These are phyloP conservation scores for Phrynocephalus versicolor DNA, from an alignment of 2,113 vertebrate species.

Conservation along the genomic window DNA sequence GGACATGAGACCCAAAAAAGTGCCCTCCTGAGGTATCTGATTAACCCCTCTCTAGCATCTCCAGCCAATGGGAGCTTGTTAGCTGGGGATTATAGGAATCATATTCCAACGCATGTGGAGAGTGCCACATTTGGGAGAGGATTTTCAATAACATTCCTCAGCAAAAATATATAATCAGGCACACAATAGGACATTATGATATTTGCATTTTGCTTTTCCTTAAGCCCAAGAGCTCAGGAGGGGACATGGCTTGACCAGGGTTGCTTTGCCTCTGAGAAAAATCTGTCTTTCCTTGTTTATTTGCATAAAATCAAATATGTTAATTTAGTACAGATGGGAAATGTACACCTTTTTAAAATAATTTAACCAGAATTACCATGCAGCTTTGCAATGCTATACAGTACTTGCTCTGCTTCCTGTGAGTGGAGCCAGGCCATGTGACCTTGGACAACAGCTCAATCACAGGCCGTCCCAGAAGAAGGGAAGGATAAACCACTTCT, in stretches of 20 bases:
- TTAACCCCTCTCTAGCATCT: not conserved
- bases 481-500: too few species aligned
- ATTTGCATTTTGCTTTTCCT: not conserved
- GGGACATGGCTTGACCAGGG: not conserved
- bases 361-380: too few species aligned
- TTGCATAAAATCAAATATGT: too few species aligned
- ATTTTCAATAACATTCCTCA: not conserved
- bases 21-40: not conserved
- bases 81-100: not conserved
- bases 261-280: not conserved
- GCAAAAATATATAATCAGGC: not conserved
- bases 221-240: too few species aligned
- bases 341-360: too few species aligned
- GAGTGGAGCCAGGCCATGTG: too few species aligned
- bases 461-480: too few species aligned
- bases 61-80: not conserved
- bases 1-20: not conserved
- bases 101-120: not conserved
- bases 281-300: too few species aligned
- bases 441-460: too few species aligned
- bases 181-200: not conserved
- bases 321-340: too few species aligned
- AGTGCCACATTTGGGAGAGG: not conserved
- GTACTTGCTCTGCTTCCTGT: too few species aligned
- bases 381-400: too few species aligned